Conservation (phyloP, 2,888 invertebrate species). For the Caenorhabditis becei region DNA sequence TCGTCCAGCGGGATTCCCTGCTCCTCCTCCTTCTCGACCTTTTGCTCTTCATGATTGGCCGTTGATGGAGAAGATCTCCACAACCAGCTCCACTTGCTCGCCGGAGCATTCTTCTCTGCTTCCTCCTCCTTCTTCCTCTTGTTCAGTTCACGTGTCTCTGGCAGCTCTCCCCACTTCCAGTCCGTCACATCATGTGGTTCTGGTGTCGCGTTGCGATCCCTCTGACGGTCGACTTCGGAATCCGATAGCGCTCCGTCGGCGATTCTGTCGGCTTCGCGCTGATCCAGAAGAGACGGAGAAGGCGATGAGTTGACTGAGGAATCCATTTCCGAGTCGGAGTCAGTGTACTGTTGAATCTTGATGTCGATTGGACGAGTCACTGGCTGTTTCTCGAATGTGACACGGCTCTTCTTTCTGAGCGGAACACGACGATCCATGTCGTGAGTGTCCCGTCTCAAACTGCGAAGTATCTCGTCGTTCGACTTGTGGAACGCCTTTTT, state of each 20-base stretch:
- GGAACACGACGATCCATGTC: constrained; percentile 34
- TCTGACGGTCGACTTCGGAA: constrained; percentile 78
- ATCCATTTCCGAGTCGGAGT: constrained; percentile 66
- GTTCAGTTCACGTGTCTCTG: constrained; percentile 72
- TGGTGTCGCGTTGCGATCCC: constrained; percentile 92
- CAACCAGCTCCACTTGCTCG: constrained; percentile 60
- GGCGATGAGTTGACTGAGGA: constrained; percentile 70
- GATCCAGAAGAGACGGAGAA: constrained; percentile 65
- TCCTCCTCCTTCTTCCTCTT: constrained; percentile 61
- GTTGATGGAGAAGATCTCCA: constrained; percentile 45
- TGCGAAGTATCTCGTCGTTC: constrained; percentile 55
- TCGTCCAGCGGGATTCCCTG: constrained; percentile 77
- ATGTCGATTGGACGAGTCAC: constrained; percentile 61
- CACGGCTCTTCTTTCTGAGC: constrained; percentile 60
- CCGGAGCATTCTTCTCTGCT: constrained; percentile 20
- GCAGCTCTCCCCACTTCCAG: constrained; percentile 83
- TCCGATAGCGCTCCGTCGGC: constrained; percentile 80
- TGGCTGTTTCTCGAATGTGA: constrained; percentile 46
- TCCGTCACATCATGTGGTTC: constrained; percentile 82
- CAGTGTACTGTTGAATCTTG: constrained; percentile 53
- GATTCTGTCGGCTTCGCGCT: constrained; percentile 64
- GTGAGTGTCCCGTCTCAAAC: constrained; percentile 40
- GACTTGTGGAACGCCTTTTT: constrained; percentile 53
- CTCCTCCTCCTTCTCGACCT: constrained; percentile 42
- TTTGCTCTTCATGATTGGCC: background rate